Base-by-base conservation (phyloP, 2,888 invertebrate species). In the Caenorhabditis afra region DNA sequence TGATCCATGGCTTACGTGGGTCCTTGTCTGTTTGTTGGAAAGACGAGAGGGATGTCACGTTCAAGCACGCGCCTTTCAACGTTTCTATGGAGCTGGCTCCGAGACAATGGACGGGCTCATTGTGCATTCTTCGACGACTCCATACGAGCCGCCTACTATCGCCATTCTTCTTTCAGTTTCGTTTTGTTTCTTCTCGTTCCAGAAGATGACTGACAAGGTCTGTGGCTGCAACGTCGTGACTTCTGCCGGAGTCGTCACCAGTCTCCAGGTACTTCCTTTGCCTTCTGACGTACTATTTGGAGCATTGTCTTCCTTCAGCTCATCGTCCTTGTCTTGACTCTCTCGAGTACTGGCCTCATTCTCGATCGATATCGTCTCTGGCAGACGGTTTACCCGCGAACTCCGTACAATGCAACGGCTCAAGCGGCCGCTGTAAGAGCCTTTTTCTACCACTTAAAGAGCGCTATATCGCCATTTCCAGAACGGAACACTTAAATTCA, bases 181-280 rank as follows among this genome's bases (percentile, higher is more conserved):
- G 52, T 66, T 61, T 37, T 5, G 59, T 20, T 35, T 44, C 58
- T 39, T 50, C 16, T 29, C 45, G 58, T 58, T n/a, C n/a, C 20
- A 41, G 16, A n/a, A 29, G 22, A 53, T 59, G 57, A 85, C 81
- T 66, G 86, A 86, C 58, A 81, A 82, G 73, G 73, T 86, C 29
- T 86, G 86, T 52, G 85, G 86, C 22, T 86, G 85, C 59, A 85
- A 86, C 80, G 86, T 84, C 16, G 80, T 86, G 12, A 86, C 86
- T 11, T 83, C 85, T 22, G 86, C 86, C 18, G 86, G 86, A n/a
- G 82, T 86, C 8, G 81, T 83, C 11, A 82, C 83, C 41, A 82
- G 82, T 64, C 65, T 85, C 4, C 85, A 85, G 74, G 83, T 83
- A 29, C 11, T 18, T 12, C 12, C 1, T 37, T 8, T 45, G n/a